phyloP scores from a whole-genome alignment of 2,888 invertebrate species.

The Deroplatys truncata region DNA sequence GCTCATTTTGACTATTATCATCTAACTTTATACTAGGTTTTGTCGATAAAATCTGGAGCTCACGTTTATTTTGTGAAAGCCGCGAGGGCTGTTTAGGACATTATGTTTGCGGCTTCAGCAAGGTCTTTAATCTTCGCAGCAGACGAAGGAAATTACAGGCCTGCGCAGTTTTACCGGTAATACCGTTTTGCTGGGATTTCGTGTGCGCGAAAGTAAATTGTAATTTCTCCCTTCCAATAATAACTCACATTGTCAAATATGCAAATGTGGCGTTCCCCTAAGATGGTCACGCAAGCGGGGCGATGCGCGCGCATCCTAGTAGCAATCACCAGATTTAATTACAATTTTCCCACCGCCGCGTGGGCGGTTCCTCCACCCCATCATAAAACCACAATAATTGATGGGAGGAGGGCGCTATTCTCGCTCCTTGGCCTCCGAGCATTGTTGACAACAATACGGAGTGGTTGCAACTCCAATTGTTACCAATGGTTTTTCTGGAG shows the following conservation, averaged over 20 bases:
- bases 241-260: slow-evolving; percentile 28
- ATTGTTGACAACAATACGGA: no score
- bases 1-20: no score
- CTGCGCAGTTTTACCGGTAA: background rate
- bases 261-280: slow-evolving; percentile 16
- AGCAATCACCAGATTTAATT: slow-evolving; percentile 7
- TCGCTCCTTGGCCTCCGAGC: no score
- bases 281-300: background rate
- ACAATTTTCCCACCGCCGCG: slow-evolving; percentile 1
- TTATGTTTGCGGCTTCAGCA: no score
- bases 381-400: slow-evolving; percentile 15
- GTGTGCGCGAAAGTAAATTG: background rate
- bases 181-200: background rate
- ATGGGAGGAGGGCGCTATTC: background rate
- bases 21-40: no score
- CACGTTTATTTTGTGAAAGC: no score
- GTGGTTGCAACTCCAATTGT: no score
- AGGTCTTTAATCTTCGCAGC: background rate
- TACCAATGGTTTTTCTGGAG: no score
- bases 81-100: no score
- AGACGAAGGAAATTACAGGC: no score
- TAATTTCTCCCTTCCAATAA: slow-evolving; percentile 13
- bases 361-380: background rate
- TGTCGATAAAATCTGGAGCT: no score
- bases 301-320: background rate